phyloP scores from a whole-genome alignment of 2,113 vertebrate genomes.

The Cheilinus undulatus region DNA sequence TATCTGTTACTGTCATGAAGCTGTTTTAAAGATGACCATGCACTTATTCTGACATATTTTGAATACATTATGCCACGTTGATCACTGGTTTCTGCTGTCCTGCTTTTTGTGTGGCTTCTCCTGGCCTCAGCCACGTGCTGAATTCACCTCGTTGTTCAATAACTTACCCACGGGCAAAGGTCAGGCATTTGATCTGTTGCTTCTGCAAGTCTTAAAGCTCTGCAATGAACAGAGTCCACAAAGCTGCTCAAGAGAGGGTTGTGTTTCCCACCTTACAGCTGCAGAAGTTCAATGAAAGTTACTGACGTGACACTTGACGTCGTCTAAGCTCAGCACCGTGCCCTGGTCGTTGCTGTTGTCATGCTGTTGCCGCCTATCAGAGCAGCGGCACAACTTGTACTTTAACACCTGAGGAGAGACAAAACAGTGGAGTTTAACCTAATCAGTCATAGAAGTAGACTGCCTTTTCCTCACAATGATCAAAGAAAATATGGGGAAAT shows the following conservation, averaged over 20 bases:
- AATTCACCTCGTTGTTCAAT: background rate
- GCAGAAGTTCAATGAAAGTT: constrained; percentile 78
- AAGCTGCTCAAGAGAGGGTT: background rate
- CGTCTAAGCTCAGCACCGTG: constrained; percentile 92
- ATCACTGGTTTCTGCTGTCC: constrained; percentile 25
- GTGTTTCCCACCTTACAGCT: background rate
- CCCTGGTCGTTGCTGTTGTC: constrained; percentile 90
- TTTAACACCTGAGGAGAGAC: constrained; percentile 88
- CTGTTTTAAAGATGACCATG: constrained; percentile 62
- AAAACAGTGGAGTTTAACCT: constrained; percentile 3
- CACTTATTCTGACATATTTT: constrained; percentile 41
- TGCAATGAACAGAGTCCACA: constrained; percentile 38
- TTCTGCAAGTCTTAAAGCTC: constrained; percentile 18
- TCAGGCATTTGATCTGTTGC: constrained; percentile 27
- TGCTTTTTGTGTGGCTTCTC: constrained; percentile 1
- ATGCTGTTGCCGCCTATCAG: constrained; percentile 88
- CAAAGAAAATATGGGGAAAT: background rate
- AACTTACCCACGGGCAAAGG: constrained; percentile 44
- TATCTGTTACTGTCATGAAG: constrained; percentile 47
- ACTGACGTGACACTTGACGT: constrained; percentile 97
- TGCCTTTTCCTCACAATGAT: too few relatives aligned
- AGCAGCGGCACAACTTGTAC: constrained; percentile 91
- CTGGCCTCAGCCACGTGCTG: constrained; percentile 4
- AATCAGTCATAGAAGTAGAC: too few relatives aligned
- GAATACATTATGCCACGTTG: constrained; percentile 21